Evolutionary conservation across 2,113 vertebrate genomes (phyloP).

Genomic region (Daboia siamensis): DNA sequence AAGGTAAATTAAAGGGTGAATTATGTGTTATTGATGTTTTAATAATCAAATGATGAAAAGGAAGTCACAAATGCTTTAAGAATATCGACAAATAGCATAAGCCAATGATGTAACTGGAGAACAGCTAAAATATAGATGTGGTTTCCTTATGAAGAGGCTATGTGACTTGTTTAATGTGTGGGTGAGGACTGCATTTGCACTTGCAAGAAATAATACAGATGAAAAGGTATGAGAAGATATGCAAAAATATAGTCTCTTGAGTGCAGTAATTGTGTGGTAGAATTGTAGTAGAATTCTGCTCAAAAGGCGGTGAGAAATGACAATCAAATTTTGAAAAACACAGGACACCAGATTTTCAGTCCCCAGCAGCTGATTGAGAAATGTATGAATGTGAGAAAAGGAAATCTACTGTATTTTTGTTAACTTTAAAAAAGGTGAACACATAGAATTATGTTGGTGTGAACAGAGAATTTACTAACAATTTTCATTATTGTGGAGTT

Average conservation of each 20-base stretch:
- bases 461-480: not conserved
- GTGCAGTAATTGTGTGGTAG: not conserved
- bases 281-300: not conserved
- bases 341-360: not conserved
- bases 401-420: not conserved
- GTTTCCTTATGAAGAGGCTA: not conserved
- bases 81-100: not conserved
- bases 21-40: not conserved
- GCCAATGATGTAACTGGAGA: not conserved
- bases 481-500: not conserved
- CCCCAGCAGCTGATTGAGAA: not conserved
- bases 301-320: not conserved
- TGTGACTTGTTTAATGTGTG: not conserved
- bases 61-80: not conserved
- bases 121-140: not conserved
- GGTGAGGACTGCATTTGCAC: not conserved
- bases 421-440: not conserved
- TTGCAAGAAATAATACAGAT: not conserved
- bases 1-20: not conserved
- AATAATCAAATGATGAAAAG: not conserved
- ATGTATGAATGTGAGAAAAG: not conserved
- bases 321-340: not conserved
- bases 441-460: not conserved
- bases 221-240: not conserved
- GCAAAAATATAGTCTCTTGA: not conserved